Evolutionary conservation across 1,140 invertebrate species (phyloP).

Genomic region (Nasonia longicornis): DNA sequence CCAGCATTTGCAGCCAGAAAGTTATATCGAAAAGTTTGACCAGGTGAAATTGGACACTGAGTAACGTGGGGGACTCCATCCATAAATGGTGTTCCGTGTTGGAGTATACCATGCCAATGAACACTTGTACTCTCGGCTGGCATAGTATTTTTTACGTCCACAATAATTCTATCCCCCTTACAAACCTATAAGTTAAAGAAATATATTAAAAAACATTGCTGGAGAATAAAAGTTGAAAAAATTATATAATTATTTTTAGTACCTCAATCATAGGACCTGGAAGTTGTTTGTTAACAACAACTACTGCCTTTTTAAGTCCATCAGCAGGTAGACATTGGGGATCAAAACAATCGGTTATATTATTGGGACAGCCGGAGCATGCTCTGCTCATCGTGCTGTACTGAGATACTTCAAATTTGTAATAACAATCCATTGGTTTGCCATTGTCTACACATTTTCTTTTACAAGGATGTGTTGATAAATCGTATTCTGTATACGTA

Average conservation of each 20-base stretch:
- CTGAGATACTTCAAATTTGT: not conserved
- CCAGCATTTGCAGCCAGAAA: conserved; percentile 80
- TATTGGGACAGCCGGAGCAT: not conserved
- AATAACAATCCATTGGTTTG: not conserved
- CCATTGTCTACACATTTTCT: not conserved
- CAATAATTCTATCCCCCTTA: conserved; percentile 45
- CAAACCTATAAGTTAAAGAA: not conserved
- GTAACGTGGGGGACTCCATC: conserved; percentile 92
- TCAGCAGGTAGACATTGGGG: not conserved
- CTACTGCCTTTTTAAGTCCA: not conserved
- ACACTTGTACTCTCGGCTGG: conserved; percentile 84
- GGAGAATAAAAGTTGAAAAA: not conserved
- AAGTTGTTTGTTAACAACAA: not conserved
- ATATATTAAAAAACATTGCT: not conserved
- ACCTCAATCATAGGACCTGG: conserved; percentile 5
- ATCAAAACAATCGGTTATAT: not conserved
- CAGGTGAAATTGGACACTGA: conserved; percentile 84
- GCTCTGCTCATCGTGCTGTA: not conserved
- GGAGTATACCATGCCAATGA: conserved; percentile 90
- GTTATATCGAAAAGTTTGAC: conserved; percentile 87
- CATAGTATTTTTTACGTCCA: conserved; percentile 87
- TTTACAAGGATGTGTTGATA: not conserved
- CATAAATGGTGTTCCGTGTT: conserved; percentile 85
- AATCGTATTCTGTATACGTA: not conserved
- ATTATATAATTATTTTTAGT: not conserved